Evolutionary conservation across 2,888 invertebrate genomes (phyloP), one percentile per base, ranked within the genome.

Genomic region (Tyria jacobaeae): DNA sequence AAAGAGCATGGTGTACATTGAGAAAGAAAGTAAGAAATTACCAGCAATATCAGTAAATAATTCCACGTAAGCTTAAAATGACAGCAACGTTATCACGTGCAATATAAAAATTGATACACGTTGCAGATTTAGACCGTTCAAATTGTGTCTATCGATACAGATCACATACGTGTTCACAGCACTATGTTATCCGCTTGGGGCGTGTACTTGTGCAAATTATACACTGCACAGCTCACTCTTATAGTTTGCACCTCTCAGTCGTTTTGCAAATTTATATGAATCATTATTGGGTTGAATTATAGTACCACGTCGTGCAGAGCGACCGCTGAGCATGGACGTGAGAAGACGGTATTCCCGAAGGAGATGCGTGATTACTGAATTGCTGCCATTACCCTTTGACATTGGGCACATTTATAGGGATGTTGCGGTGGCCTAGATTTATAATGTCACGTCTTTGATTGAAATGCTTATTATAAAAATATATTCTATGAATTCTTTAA

Each of bases 221-320:
- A 88, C 74, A 84, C 79, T 73, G 77, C 85, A 84, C 86, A 84
- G 82, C 83, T 85, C 86, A 83, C 80, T 85, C 88, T 83, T 83
- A 81, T 84, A 89, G 86, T 89, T 89, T 89, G 84, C 89, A 89
- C 89, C 89, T 89, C 85, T 84, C 81, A 80, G 85, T 88, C 88
- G 87, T 89, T 88, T 87, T 81, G 85, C 81, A 88, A 88, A 89
- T 89, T 89, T 89, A 88, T 89, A 89, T 87, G 88, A 88, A 87
- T 86, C 88, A 89, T 89, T 89, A 89, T 89, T 86, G 87, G 83
- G 73, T 81, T 84, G 88, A 89, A 89, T 89, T 89, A 88, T 84
- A 88, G 87, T 81, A 80, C 80, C 76, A 79, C 80, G 76, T 85
- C 83, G 83, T 83, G 83, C 79, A 77, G 79, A 78, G 79, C 75